A percentile compares a stretch with the other conserved stretches of the same genome.
Conservation (phyloP, 2,888 invertebrate species). For the Cinara cedri region DNA sequence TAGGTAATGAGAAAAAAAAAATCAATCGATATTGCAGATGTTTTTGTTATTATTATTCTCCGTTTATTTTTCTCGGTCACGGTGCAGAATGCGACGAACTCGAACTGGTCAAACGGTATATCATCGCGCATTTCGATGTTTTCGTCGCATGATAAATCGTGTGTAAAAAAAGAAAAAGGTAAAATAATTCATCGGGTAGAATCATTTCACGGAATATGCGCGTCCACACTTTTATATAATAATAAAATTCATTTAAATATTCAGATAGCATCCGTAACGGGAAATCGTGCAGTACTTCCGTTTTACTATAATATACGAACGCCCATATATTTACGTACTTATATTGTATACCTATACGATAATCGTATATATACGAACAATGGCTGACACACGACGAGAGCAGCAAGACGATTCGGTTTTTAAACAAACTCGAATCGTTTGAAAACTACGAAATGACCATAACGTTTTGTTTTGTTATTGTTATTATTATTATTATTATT, state of each 20-base stretch:
- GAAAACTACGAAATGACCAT: constrained; percentile 23
- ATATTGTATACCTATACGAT: not conserved
- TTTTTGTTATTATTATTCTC: not conserved
- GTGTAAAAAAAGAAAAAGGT: not conserved
- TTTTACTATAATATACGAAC: constrained; percentile 40
- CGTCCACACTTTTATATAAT: not conserved
- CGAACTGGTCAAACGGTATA: not conserved
- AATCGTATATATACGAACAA: not conserved
- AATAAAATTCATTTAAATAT: constrained; percentile 39
- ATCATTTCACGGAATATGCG: constrained; percentile 3
- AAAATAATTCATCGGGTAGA: not conserved
- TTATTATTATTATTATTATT: not conserved
- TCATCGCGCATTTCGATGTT: constrained; percentile 16
- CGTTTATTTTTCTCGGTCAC: constrained; percentile 10
- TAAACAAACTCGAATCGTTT: constrained; percentile 43
- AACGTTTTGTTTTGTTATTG: not conserved
- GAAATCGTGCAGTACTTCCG: constrained; percentile 54
- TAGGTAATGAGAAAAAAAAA: not conserved
- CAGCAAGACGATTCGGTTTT: constrained; percentile 36
- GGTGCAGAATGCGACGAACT: not conserved
- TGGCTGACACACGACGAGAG: not conserved
- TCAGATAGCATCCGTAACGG: constrained; percentile 47
- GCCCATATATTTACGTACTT: not conserved
- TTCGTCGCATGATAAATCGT: constrained; percentile 2
- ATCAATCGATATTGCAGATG: not conserved